These are phyloP conservation scores for Drosophila suboccidentalis DNA, from an alignment of 2,888 invertebrate genomes.

Conservation along the genomic window DNA sequence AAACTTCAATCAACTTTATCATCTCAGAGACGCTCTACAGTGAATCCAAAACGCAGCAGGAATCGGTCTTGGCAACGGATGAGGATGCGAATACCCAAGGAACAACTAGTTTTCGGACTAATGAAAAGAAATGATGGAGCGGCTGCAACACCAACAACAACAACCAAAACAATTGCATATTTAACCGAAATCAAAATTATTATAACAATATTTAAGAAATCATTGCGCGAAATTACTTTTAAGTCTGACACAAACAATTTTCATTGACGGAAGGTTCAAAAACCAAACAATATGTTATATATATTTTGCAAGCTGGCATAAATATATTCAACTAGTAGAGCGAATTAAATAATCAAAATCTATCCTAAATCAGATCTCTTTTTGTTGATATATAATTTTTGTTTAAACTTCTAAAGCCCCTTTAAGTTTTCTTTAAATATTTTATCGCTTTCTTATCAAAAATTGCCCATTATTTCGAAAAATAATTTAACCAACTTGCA, in stretches of 20 bases:
- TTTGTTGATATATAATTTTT: background rate
- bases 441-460: slow-evolving; percentile 1
- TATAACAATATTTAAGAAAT: slow-evolving; percentile 25
- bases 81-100: slow-evolving; percentile 44
- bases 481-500: slow-evolving; percentile 15
- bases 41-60: slow-evolving; percentile 75
- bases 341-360: slow-evolving; percentile 38
- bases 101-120: slow-evolving; percentile 41
- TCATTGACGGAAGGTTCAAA: slow-evolving; percentile 32
- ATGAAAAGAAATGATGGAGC: slow-evolving; percentile 64
- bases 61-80: slow-evolving; percentile 46
- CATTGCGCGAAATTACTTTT: slow-evolving; percentile 42
- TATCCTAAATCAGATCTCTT: background rate
- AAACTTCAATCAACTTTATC: slow-evolving; percentile 25
- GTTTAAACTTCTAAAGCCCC: background rate
- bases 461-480: slow-evolving; percentile 1
- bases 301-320: slow-evolving; percentile 37
- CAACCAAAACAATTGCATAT: slow-evolving; percentile 55
- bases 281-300: slow-evolving; percentile 7
- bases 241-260: slow-evolving; percentile 53
- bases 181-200: slow-evolving; percentile 64
- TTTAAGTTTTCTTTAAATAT: background rate
- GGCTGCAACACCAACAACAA: slow-evolving; percentile 30
- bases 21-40: slow-evolving; percentile 77
- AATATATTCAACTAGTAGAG: slow-evolving; percentile 21